Base-by-base conservation (phyloP, 1,140 invertebrate species). In the Drosophila navojoa region DNA sequence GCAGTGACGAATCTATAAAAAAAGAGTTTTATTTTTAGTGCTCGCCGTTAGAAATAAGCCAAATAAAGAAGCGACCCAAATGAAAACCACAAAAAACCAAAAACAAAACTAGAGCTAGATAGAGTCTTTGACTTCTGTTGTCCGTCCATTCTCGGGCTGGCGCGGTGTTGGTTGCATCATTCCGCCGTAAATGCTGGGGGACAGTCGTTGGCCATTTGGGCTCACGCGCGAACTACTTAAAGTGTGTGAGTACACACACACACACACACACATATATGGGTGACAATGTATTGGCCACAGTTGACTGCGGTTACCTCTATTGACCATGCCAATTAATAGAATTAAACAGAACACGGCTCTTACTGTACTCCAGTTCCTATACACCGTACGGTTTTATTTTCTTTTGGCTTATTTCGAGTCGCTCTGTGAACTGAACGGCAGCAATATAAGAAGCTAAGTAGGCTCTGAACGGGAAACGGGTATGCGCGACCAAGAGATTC, bases 241-340 rank as follows among this genome's bases (percentile, higher is more conserved):
- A 11, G 10, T 54, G 3, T n/a, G 19, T 22, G 19, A 22, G 19
- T 35, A 10, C n/a, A 35, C 11, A 44, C 6, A 11, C 13, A 45
- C 11, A 32, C 19, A 58, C 19, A 25, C 11, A 44, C n/a, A 32
- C 27, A 32, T 4, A 11, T 35, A 55, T 11, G 10, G 50, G 19
- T 64, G 35, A 27, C 11, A 44, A 9, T 64, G 53, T 68, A 60
- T 69, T 64, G 62, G 62, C 58, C 68, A 81, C 57, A 74, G 71
- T 82, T 58, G 66, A 58, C 64, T 75, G 57, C 35, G 35, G 61
- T 81, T 74, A 71, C 54, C 42, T 61, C 42, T 62, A 63, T 63
- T 63, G 73, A 68, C 66, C 71, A 71, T 75, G 79, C 71, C 79
- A 81, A 82, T 81, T 82, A 81, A 82, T 62, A 74, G 76, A 57